Base-by-base conservation (phyloP, 1,140 invertebrate genomes). In the Apis cerana region DNA sequence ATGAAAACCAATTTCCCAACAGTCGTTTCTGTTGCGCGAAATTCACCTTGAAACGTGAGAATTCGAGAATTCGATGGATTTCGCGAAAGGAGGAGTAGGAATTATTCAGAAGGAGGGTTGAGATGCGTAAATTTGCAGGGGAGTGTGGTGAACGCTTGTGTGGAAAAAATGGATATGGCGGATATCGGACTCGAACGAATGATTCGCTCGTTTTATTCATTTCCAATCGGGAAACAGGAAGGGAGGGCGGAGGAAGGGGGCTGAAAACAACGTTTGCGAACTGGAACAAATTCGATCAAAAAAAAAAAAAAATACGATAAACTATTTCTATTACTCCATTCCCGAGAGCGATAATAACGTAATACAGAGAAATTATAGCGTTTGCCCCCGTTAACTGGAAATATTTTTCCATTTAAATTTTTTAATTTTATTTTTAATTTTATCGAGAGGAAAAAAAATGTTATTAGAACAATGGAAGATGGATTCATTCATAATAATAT, bases 191-290 rank as follows among this genome's bases (percentile, higher is more conserved):
- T 21, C 33, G 2, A 80, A 80, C 82, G 50, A 64, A 83, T 23
- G 50, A 78, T 48, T 58, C 59, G 75, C 48, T 56, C 54, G 61
- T 59, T 76, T 70, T 69, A 80, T 85, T 83, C 84, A 74, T 68
- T 59, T 15, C 52, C 4, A 10, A 21, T 48, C 71, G 23, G 69
- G 7, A 43, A 43, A 43, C 33, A 43, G 5, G 7, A 7, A 13
- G n/a, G 13, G 21, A 33, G 19, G n/a, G n/a, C n/a, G n/a, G n/a
- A 43, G 5, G 7, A 7, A 13, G n/a, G 13, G 21, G 19, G n/a
- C 19, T 1, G 12, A 67, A 81, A 69, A 54, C 68, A 72, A 56
- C 62, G 80, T 59, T 74, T 23, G 65, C 62, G 13, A 68, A 68
- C 69, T 74, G 85, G 48, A 76, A 82, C 78, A 59, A 80, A 75